Evolutionary conservation across 2,113 vertebrate species (phyloP), one percentile per base, ranked within the genome.

Genomic region (Neopipo cinnamomea): DNA sequence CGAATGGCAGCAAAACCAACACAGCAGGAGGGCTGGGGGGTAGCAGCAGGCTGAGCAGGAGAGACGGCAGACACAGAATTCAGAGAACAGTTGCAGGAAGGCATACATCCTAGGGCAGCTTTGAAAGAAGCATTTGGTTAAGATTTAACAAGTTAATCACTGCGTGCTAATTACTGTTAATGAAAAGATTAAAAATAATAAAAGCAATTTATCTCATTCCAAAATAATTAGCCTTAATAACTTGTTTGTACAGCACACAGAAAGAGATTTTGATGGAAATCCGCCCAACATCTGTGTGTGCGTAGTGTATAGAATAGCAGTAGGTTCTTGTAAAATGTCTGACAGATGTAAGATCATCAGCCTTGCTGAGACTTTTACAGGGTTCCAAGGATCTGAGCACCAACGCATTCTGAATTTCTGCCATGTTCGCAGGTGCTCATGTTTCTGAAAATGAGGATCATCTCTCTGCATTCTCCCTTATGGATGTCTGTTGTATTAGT

Each of bases 101-200:
- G 25, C 17, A 12, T n/a, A 61, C 16, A 68, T 70, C 27, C 37
- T 70, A 49, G 50, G 47, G 22, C 35, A 17, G 25, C 27, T 90
- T 73, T 88, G 42, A 91, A 28, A 31, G 44, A 85, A 91, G 21
- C 24, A 81, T 66, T 84, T 85, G 18, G 42, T 92, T 66, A 53
- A 63, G 53, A 89, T 46, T 80, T 88, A 80, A 89, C 42, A 83
- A 87, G 61, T 73, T 63, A 84, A 58, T 77, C 11, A 25, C 42
- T 21, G 8, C 10, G 12, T 73, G 67, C 59, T 95, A 91, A 93
- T 92, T 95, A 77, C 52, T 58, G 52, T 81, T 92, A 97, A 97
- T 82, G 71, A 71, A 82, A 86, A 72, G 74, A 89, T 85, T 93
- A 82, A 93, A 96, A 93, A 91, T 66, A 85, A 93, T 77, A 91